Base-by-base conservation (phyloP, 1,140 invertebrate species). In the Trachymyrmex septentrionalis region DNA sequence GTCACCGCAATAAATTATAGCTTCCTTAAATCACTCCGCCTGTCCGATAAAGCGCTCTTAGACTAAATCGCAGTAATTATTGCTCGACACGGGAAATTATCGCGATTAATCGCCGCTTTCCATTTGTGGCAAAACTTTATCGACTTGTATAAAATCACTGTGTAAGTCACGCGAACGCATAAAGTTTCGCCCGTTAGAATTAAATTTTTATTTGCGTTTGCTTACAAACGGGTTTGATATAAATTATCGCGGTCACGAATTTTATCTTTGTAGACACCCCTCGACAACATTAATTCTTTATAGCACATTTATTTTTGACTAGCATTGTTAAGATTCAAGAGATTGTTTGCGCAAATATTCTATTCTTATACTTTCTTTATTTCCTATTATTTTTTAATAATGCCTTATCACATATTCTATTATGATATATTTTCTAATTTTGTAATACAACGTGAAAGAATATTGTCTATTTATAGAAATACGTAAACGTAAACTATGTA, bases 21-120 rank as follows among this genome's bases (percentile, higher is more conserved):
- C 67, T 73, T 44, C 38, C 55, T 75, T 73, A 82, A 82, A 59
- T 82, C 53, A 72, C 16, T 72, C 78, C 5, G 7, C n/a, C n/a
- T 71, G 21, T 72, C 27, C 6, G 67, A 71, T 69, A 24, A 12
- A 71, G n/a, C 59, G 67, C 27, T 80, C 19, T 48, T 67, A 44
- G 19, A 34, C 44, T 30, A 38, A 81, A 81, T 81, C 10, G 77
- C 48, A 34, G 21, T 30, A 69, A 81, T 81, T 81, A 55, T 24
- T 38, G 24, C 4, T 48, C 63, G 19, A 72, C 24, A 10, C 21
- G 24, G 27, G 1, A 0, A 73, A 82, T 73, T n/a, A 38, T 3
- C 55, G 14, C 53, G 38, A 84, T 82, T 73, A 82, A 67, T 84
- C 69, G 24, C 21, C 12, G 5, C 27, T 16, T 73, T 30, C 34